These are phyloP conservation scores for Mungos mungo DNA, from an alignment of 2,113 vertebrate genomes.

Conservation along the genomic window DNA sequence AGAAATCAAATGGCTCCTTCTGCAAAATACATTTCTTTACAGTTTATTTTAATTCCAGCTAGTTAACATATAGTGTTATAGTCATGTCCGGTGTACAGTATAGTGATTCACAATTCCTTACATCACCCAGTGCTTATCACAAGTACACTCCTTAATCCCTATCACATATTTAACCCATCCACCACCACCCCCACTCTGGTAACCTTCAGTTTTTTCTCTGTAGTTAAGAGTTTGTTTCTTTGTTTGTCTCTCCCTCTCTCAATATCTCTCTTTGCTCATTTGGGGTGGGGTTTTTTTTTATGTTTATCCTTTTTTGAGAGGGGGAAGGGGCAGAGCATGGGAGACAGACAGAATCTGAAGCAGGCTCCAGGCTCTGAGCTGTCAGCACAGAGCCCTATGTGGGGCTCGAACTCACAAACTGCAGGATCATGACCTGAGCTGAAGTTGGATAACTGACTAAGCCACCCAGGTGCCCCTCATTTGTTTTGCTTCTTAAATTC, in stretches of 20 bases:
- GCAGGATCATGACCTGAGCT: too few relatives aligned
- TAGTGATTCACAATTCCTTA: not conserved
- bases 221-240: not conserved
- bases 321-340: too few relatives aligned
- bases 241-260: not conserved
- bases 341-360: too few relatives aligned
- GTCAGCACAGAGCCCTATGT: too few relatives aligned
- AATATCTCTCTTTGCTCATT: not conserved
- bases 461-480: too few relatives aligned
- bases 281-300: not conserved
- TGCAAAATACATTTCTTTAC: not conserved
- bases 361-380: too few relatives aligned
- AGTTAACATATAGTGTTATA: not conserved
- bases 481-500: not conserved
- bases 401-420: too few relatives aligned
- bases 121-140: not conserved
- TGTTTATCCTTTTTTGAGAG: too few relatives aligned
- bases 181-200: not conserved
- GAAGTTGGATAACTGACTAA: too few relatives aligned
- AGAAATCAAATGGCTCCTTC: not conserved
- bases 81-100: not conserved
- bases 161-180: not conserved
- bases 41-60: not conserved
- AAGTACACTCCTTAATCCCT: not conserved
- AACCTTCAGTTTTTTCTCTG: not conserved